These are phyloP conservation scores for Drosophila pseudotalamancana DNA, from an alignment of 2,888 invertebrate genomes.

Conservation along the genomic window DNA sequence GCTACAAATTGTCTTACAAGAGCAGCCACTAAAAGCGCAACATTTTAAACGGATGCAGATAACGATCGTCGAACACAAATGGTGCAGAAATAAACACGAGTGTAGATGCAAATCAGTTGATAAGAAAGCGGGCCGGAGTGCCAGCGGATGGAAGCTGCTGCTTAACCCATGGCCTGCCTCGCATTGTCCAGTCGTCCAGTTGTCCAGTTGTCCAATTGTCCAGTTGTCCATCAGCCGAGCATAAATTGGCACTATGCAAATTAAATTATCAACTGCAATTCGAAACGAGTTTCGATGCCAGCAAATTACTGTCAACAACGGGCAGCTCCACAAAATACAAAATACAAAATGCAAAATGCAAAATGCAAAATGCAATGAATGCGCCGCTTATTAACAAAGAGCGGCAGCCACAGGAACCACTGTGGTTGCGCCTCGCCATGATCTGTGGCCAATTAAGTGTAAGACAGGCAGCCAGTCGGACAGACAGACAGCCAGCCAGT, in stretches of 20 bases:
- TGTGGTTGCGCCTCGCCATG: neutral
- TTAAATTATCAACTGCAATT: slow-evolving; percentile 79
- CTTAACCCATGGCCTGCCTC: slow-evolving; percentile 63
- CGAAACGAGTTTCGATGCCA: slow-evolving; percentile 67
- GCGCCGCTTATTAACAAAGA: slow-evolving; percentile 67
- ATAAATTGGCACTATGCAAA: slow-evolving; percentile 83
- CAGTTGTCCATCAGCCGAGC: slow-evolving; percentile 67
- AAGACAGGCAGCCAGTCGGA: slow-evolving; percentile 65
- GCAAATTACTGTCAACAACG: slow-evolving; percentile 81
- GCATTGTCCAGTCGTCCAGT: slow-evolving; percentile 31
- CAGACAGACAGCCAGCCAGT: slow-evolving; percentile 57
- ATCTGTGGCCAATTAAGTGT: slow-evolving; percentile 65
- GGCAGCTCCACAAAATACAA: slow-evolving; percentile 59
- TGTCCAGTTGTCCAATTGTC: slow-evolving; percentile 58
- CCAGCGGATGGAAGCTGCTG: slow-evolving; percentile 32
- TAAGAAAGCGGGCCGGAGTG: slow-evolving; percentile 44
- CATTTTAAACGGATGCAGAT: slow-evolving; percentile 80
- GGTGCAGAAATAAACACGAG: slow-evolving; percentile 83
- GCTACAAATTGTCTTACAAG: slow-evolving; percentile 78
- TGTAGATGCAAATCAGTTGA: slow-evolving; percentile 81
- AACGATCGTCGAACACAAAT: slow-evolving; percentile 82
- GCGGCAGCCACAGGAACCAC: slow-evolving; percentile 13
- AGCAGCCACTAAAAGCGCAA: slow-evolving; percentile 62
- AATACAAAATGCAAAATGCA: slow-evolving; percentile 69
- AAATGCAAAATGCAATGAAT: slow-evolving; percentile 69